phyloP scores from a whole-genome alignment of 2,113 vertebrate genomes.

The Mola mola region DNA sequence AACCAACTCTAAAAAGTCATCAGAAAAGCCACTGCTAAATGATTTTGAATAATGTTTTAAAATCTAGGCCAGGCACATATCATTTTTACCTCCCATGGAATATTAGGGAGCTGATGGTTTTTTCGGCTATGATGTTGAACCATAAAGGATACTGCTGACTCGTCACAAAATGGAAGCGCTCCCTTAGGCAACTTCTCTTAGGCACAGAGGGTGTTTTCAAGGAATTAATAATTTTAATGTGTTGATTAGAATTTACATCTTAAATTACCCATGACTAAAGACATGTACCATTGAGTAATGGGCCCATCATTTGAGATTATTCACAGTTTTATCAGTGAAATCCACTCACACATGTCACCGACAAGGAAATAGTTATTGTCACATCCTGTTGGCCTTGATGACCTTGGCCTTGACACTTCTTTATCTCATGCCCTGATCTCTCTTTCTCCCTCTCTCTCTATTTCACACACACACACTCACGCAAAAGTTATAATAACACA shows the following conservation, averaged over 20 bases:
- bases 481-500: conserved; percentile 4
- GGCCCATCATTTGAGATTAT: conserved; percentile 25
- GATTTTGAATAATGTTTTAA: no score
- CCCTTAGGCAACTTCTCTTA: conserved; percentile 13
- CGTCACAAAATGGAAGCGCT: conserved; percentile 22
- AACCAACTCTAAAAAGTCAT: no score
- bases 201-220: conserved; percentile 8
- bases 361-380: conserved; percentile 47
- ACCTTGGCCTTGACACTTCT: conserved; percentile 4
- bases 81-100: no score
- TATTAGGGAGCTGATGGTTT: no score
- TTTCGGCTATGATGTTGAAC: conserved; percentile 5
- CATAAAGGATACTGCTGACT: conserved; percentile 21
- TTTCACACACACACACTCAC: conserved; percentile 4
- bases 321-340: conserved; percentile 35
- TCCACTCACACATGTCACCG: conserved; percentile 31
- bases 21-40: no score
- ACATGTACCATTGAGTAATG: conserved; percentile 25
- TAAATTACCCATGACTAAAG: conserved; percentile 25
- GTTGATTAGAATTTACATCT: conserved; percentile 34
- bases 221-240: conserved; percentile 34
- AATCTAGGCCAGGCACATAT: no score
- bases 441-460: not conserved
- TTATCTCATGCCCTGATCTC: conserved; percentile 31
- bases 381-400: conserved; percentile 55